A percentile compares a stretch with the other conserved stretches of the same genome.
These are phyloP conservation scores for Parasteatoda lunata DNA, from an alignment of 2,888 invertebrate genomes.

Conservation along the genomic window DNA sequence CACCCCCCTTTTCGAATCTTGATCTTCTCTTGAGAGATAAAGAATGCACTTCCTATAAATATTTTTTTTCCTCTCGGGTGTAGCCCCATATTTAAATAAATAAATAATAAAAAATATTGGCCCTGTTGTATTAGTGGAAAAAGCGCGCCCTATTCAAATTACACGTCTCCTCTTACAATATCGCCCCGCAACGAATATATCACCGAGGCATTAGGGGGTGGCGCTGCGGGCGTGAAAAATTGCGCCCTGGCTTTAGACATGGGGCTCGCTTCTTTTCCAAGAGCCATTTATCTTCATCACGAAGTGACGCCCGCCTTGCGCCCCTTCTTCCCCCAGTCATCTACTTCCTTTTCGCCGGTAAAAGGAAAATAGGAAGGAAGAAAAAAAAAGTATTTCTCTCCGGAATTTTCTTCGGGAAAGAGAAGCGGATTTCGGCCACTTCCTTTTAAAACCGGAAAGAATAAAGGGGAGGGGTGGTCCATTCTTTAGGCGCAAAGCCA, in stretches of 20 bases:
- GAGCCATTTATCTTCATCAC: conserved; percentile 65
- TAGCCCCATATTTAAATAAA: conserved; percentile 59
- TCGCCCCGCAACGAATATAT: conserved; percentile 64
- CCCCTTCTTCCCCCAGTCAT: not conserved
- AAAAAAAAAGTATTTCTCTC: conserved; percentile 40
- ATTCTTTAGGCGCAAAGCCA: conserved; percentile 58
- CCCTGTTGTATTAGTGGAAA: conserved; percentile 8
- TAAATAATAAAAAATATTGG: conserved; percentile 17
- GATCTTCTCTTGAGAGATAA: conserved; percentile 64
- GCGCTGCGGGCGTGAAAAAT: conserved; percentile 67
- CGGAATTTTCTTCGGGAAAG: conserved; percentile 47
- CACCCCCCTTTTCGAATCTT: conserved; percentile 45
- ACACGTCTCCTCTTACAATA: conserved; percentile 60
- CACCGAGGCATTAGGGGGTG: conserved; percentile 65
- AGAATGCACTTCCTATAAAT: conserved; percentile 27
- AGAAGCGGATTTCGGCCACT: conserved; percentile 65
- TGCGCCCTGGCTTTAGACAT: conserved; percentile 61
- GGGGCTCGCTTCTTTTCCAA: conserved; percentile 46
- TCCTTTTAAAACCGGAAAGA: conserved; percentile 47
- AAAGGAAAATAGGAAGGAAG: not conserved
- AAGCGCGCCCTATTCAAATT: conserved; percentile 64
- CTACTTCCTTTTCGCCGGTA: not conserved
- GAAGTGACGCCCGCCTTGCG: conserved; percentile 49
- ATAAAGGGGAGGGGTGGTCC: conserved; percentile 22
- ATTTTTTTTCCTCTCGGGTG: conserved; percentile 17